A percentile compares a stretch with the other conserved stretches of the same genome.
Conservation (phyloP, 2,113 vertebrate species). For the Hemichromis elongatus region DNA sequence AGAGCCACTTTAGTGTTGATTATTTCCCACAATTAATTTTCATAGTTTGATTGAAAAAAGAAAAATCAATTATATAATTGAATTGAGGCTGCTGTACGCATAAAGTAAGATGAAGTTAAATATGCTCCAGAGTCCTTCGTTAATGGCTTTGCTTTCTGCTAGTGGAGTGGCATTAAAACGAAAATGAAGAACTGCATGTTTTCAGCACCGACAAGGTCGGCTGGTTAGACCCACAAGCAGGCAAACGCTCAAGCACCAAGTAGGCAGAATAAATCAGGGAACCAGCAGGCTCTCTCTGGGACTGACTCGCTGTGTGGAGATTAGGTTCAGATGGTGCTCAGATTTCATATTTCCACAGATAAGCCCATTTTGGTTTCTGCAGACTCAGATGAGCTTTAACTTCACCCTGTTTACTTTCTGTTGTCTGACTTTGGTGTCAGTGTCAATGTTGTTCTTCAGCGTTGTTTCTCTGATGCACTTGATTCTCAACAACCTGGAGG, state of each 20-base stretch:
- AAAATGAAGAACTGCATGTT: conserved; percentile 48
- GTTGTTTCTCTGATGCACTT: background rate
- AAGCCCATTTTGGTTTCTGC: conserved; percentile 46
- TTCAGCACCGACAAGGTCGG: conserved; percentile 52
- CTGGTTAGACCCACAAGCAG: conserved; percentile 18
- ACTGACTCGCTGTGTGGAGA: conserved; percentile 56
- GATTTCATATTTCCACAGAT: conserved; percentile 65
- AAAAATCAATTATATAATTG: background rate
- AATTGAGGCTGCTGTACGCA: conserved; percentile 16
- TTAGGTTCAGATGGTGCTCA: conserved; percentile 63
- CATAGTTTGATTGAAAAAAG: background rate
- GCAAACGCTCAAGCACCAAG: background rate
- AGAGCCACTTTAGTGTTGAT: background rate
- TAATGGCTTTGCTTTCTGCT: conserved; percentile 46
- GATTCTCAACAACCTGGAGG: background rate
- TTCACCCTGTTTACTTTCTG: conserved; percentile 19
- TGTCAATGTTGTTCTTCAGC: background rate
- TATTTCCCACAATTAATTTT: background rate
- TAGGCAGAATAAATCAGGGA: conserved; percentile 46
- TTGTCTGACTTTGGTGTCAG: conserved; percentile 13
- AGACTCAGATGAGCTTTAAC: conserved; percentile 35
- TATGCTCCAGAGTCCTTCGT: conserved; percentile 49
- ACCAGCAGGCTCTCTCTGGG: conserved; percentile 50
- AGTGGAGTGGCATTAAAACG: conserved; percentile 44
- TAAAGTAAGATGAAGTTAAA: conserved; percentile 46